Evolutionary conservation across 2,888 invertebrate species (phyloP), one percentile per base, ranked within the genome.

Genomic region (Pocota personata): DNA sequence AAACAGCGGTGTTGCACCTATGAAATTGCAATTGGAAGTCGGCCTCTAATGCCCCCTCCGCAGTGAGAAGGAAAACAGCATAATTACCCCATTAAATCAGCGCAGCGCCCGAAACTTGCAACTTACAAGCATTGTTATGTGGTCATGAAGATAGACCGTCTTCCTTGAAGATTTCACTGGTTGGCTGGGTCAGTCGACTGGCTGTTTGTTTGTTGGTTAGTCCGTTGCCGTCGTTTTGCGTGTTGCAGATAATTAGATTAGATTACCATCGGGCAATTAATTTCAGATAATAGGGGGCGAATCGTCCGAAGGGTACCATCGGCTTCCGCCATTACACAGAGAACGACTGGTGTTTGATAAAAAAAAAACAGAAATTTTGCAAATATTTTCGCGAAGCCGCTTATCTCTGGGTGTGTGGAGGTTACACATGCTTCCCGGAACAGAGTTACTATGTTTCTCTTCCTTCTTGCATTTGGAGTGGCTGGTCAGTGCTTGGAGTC

Each of bases 231-330:
- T 21, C 27, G 84, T 80, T 77, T 86, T 86, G 86, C 86, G 86
- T 86, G 86, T 66, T 67, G 67, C 76, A 86, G 86, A 86, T 86
- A 86, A 86, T 86, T 86, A 82, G 86, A 86, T 86, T 86, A 82
- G 86, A 86, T 86, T 86, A 86, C 82, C 86, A 86, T 86, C 86
- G 72, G 86, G 76, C 86, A 86, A 86, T 86, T 86, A 86, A 86
- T 86, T 86, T 86, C 77, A 86, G 76, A 82, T 86, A 82, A 86
- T 80, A 52, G 82, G 46, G 66, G 82, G 72, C 76, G 86, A 86
- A 52, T 86, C 82, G 82, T 77, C 82, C 82, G 86, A 86, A 86
- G 86, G 86, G 86, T 82, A 86, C 71, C 82, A 82, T 82, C 67
- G 76, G 86, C 86, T 86, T 86, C 86, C 86, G 86, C 86, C 86